Percentiles rank a stretch among this genome's conserved stretches.
Conservation (phyloP, 2,797 vertebrate genomes). For the Gymnoscopelus microlampas region DNA sequence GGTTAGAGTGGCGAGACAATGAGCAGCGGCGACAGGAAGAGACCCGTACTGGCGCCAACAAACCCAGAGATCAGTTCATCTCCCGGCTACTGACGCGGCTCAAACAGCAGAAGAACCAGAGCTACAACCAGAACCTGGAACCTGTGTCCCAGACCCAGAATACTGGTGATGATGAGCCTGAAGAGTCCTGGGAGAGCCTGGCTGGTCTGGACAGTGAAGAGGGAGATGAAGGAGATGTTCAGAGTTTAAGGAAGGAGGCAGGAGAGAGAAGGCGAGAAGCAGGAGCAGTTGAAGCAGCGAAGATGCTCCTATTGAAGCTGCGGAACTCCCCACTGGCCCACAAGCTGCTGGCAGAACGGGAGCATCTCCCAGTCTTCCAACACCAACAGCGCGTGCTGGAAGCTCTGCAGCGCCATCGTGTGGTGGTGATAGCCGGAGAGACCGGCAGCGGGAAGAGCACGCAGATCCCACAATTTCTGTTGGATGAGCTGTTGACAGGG, state of each 20-base stretch:
- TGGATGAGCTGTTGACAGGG: constrained; percentile 87
- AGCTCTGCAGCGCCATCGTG: constrained; percentile 89
- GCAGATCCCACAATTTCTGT: constrained; percentile 95
- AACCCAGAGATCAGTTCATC: constrained; percentile 96
- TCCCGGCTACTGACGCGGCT: constrained; percentile 87
- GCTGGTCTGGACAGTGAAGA: constrained; percentile 82
- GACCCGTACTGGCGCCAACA: constrained; percentile 90
- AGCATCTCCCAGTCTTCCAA: constrained; percentile 92
- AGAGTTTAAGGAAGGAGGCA: constrained; percentile 30
- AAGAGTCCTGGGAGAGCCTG: constrained; percentile 94
- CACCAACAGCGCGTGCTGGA: constrained; percentile 85
- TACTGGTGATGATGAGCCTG: constrained; percentile 80
- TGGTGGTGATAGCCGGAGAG: constrained; percentile 95
- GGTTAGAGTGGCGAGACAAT: constrained; percentile 94
- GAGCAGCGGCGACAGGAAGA: constrained; percentile 91
- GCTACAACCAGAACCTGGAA: constrained; percentile 22
- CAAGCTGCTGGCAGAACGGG: constrained; percentile 84
- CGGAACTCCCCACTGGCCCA: constrained; percentile 82
- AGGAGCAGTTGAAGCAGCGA: constrained; percentile 73
- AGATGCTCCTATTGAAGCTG: constrained; percentile 83
- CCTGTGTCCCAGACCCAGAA: constrained; percentile 62
- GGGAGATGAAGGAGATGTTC: constrained; percentile 58
- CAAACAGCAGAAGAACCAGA: constrained; percentile 85
- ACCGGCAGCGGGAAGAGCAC: constrained; percentile 99
- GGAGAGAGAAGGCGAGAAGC: constrained; percentile 72